phyloP scores from a whole-genome alignment of 2,113 vertebrate genomes.

The Perognathus longimembris region DNA sequence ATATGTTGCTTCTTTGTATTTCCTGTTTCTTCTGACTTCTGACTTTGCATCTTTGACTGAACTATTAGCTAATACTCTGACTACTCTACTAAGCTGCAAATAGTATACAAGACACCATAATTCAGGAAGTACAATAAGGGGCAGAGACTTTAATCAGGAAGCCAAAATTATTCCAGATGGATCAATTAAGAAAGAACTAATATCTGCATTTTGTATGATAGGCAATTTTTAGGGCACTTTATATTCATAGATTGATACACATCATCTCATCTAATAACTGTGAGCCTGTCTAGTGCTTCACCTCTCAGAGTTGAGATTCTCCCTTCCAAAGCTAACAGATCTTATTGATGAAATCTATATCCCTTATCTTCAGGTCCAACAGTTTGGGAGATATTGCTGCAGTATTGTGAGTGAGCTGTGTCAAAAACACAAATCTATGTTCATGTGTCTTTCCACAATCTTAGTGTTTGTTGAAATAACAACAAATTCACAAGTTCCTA shows the following conservation, averaged over 20 bases:
- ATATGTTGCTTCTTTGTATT: not conserved
- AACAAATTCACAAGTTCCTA: too few relatives aligned
- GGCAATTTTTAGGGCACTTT: slow-evolving; percentile 3
- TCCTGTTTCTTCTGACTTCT: not conserved
- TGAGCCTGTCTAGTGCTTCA: not conserved
- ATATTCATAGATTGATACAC: not conserved
- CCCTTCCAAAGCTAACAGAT: not conserved
- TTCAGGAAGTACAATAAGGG: not conserved
- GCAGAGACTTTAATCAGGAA: slow-evolving; percentile 3
- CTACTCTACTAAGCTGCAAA: slow-evolving; percentile 1
- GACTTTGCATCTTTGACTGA: slow-evolving; percentile 11
- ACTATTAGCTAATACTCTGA: slow-evolving; percentile 35
- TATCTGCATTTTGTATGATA: not conserved
- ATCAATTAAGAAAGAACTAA: slow-evolving; percentile 40
- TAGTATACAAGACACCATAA: not conserved
- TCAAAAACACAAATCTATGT: too few relatives aligned
- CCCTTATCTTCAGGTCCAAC: not conserved
- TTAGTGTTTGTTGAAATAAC: too few relatives aligned
- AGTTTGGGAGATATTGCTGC: not conserved
- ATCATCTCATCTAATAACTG: slow-evolving; percentile 7
- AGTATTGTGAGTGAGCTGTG: not conserved
- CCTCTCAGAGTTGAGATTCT: not conserved
- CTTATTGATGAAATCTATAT: not conserved
- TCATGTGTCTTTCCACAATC: too few relatives aligned
- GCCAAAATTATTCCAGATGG: slow-evolving; percentile 41